Conservation (phyloP, 2,113 vertebrate species). For the Xenopus laevis region DNA sequence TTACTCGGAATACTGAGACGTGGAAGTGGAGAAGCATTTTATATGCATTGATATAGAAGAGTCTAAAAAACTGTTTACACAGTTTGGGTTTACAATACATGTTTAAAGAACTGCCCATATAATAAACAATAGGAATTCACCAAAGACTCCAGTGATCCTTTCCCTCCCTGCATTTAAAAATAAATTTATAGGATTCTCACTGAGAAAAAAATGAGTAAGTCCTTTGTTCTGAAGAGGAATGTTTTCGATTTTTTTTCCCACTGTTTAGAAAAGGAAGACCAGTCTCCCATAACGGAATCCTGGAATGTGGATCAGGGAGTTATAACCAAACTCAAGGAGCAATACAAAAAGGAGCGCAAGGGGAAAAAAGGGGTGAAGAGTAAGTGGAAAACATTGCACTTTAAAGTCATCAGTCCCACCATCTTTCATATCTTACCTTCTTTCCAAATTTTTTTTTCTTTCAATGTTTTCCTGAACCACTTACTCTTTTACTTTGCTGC, state of each 20-base stretch:
- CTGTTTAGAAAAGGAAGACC: slow-evolving; percentile 98
- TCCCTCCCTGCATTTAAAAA: neutral
- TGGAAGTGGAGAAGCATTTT: no score
- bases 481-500: slow-evolving; percentile 76
- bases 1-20: no score
- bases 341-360: slow-evolving; percentile 99
- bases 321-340: slow-evolving; percentile 99
- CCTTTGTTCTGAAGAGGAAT: slow-evolving; percentile 68
- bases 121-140: no score
- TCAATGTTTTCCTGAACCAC: slow-evolving; percentile 75
- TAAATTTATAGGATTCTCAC: slow-evolving; percentile 8
- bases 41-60: no score
- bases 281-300: slow-evolving; percentile 90
- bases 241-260: slow-evolving; percentile 75
- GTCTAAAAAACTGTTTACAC: no score
- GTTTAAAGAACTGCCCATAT: no score
- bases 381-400: slow-evolving; percentile 87
- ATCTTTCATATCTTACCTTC: slow-evolving; percentile 64
- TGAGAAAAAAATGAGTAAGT: slow-evolving; percentile 8
- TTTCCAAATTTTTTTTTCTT: slow-evolving; percentile 57
- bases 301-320: slow-evolving; percentile 99
- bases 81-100: no score
- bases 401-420: slow-evolving; percentile 64
- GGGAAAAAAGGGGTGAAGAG: slow-evolving; percentile 99
- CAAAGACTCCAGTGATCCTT: no score